A percentile compares a stretch with the other conserved stretches of the same genome.
Evolutionary conservation across 2,888 invertebrate species (phyloP).

Genomic region (Eupithecia exiguata): DNA sequence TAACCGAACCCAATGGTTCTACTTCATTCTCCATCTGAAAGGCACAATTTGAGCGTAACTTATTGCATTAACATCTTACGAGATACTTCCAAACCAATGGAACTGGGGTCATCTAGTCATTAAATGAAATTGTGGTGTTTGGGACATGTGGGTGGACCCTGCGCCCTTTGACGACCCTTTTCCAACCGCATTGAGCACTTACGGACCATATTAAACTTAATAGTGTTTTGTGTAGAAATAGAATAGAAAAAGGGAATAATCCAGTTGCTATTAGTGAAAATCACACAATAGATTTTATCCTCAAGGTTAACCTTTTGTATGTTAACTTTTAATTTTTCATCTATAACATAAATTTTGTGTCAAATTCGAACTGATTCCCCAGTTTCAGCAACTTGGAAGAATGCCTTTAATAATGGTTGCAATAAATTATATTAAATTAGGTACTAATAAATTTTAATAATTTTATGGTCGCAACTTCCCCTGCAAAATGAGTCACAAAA

Average conservation of each 20-base stretch:
- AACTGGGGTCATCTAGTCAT: conserved; percentile 24
- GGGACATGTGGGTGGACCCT: conserved; percentile 33
- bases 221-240: neutral
- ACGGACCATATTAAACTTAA: neutral
- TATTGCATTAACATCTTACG: neutral
- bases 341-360: too few species aligned
- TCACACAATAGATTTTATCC: neutral
- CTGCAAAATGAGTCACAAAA: too few species aligned
- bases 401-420: too few species aligned
- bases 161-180: neutral
- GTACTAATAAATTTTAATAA: too few species aligned
- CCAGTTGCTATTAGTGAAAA: neutral
- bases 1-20: too few species aligned
- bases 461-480: too few species aligned
- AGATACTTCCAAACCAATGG: neutral
- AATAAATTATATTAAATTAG: too few species aligned
- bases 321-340: too few species aligned
- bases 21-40: neutral
- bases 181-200: neutral
- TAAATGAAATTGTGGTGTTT: conserved; percentile 57
- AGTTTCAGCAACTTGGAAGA: too few species aligned
- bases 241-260: conserved; percentile 11
- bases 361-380: too few species aligned
- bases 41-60: neutral
- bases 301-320: too few species aligned